Evolutionary conservation across 2,888 invertebrate genomes (phyloP).

Genomic region (Graphium colonna): DNA sequence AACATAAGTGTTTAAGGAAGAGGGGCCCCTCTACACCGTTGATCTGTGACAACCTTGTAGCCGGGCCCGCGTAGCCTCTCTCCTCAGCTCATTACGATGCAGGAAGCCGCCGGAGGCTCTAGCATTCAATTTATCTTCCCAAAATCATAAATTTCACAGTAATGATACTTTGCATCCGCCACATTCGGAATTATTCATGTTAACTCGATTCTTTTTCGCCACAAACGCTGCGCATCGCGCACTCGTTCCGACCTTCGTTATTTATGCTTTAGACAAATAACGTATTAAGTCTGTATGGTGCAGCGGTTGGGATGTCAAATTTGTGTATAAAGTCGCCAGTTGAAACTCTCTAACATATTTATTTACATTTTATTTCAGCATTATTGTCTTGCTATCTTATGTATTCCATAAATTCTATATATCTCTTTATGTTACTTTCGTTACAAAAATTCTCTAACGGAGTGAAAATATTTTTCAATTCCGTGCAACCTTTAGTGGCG

Average conservation of each 20-base stretch:
- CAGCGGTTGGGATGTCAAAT: background rate
- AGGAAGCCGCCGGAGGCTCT: slow-evolving; percentile 73
- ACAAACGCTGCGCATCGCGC: background rate
- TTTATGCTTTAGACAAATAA: background rate
- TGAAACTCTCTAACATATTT: too few relatives aligned
- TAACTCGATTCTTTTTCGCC: slow-evolving; percentile 4
- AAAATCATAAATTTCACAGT: slow-evolving; percentile 72
- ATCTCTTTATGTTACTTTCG: too few relatives aligned
- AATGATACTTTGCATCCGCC: slow-evolving; percentile 71
- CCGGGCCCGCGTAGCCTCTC: slow-evolving; percentile 44
- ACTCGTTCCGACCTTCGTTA: background rate
- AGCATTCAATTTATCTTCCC: slow-evolving; percentile 71
- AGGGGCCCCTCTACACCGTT: too few relatives aligned
- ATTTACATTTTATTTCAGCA: too few relatives aligned
- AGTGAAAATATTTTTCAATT: too few relatives aligned
- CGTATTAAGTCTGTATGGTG: background rate
- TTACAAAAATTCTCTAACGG: too few relatives aligned
- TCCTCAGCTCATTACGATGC: slow-evolving; percentile 69
- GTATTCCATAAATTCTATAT: too few relatives aligned
- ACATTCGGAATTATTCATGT: slow-evolving; percentile 32
- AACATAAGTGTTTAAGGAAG: too few relatives aligned
- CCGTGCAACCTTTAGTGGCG: too few relatives aligned
- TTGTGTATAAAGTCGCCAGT: too few relatives aligned
- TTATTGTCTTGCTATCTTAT: too few relatives aligned
- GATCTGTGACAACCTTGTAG: slow-evolving; percentile 62